Base-by-base conservation (phyloP, 2,113 vertebrate genomes). In the Corapipo altera region DNA sequence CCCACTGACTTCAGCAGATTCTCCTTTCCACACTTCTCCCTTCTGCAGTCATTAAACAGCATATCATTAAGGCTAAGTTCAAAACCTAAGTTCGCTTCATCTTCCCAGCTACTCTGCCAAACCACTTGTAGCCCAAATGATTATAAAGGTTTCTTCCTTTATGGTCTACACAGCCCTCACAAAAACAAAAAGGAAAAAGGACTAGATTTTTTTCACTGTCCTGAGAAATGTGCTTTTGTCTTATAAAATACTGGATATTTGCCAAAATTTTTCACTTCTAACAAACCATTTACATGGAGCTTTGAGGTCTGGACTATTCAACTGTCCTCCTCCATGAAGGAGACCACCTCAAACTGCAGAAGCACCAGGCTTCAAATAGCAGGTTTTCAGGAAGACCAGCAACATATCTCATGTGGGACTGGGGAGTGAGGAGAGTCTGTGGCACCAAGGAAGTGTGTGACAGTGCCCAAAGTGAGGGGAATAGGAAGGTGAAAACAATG, bases 391-490 rank as follows among this genome's bases (percentile, higher is more conserved):
- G 35, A 88, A 75, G 48, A 94, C 13, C 35, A 72, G 8, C 15
- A 78, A 4, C 15, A 21, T 7, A 2, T 4, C 21, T 71, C 20
- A 21, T 3, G 1, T 15, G 26, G 16, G 16, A 69, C 49, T 35
- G 39, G 9, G 48, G 27, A 64, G 11, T 3, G 4, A 28, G 1
- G 1, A 46, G 20, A 17, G 37, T 19, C 51, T 67, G 28, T 26
- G 39, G 6, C 61, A 55, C 30, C 33, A 39, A 0, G 2, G 11
- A 59, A 55, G 4, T 4, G 4, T 8, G n/a, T 4, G 7, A 21
- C 4, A 27, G 9, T 22, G 4, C 7, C 46, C 15, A 35, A 15
- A 74, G 1, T 6, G 2, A 23, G 27, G 15, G 20, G 41, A 49
- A 3, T 22, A 30, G 46, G 10, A 71, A 23, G 23, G 9, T 7